Conservation (phyloP, 2,113 vertebrate genomes). For the Xiphorhynchus elegans region DNA sequence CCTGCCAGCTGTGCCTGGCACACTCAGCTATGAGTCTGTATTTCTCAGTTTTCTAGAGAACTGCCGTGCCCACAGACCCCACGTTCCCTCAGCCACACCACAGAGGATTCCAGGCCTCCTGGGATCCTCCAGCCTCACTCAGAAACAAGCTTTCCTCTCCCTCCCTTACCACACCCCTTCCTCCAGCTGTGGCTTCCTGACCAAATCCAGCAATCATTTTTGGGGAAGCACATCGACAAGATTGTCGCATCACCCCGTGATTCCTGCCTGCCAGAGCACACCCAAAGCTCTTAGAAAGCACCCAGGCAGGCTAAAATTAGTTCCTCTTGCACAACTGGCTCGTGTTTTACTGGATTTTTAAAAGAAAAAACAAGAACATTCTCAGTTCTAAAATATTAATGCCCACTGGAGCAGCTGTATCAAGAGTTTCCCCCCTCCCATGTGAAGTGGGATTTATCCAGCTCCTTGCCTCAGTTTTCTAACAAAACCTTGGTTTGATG, state of each 20-base stretch:
- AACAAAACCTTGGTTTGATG: background rate
- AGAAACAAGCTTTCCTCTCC: background rate
- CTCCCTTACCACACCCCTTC: background rate
- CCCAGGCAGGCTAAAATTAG: background rate
- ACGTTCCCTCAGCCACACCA: background rate
- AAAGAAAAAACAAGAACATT: background rate
- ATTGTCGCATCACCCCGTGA: too few relatives aligned
- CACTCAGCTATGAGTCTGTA: background rate
- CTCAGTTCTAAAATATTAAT: background rate
- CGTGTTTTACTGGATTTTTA: background rate
- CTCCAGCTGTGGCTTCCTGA: background rate
- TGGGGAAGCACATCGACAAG: background rate
- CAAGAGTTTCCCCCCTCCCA: background rate
- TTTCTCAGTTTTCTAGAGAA: background rate
- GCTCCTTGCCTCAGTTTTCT: background rate
- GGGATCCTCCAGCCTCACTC: background rate
- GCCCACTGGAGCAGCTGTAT: background rate
- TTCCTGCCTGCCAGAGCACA: background rate
- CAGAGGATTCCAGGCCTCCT: background rate
- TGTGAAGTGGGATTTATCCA: background rate
- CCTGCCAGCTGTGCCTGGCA: background rate
- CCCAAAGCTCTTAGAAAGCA: background rate
- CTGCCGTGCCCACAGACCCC: background rate
- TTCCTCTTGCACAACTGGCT: background rate
- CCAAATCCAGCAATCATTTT: background rate